Percentiles rank a stretch among this genome's conserved stretches.
These are phyloP conservation scores for Agrypnus murinus DNA, from an alignment of 2,888 invertebrate species.

Conservation along the genomic window DNA sequence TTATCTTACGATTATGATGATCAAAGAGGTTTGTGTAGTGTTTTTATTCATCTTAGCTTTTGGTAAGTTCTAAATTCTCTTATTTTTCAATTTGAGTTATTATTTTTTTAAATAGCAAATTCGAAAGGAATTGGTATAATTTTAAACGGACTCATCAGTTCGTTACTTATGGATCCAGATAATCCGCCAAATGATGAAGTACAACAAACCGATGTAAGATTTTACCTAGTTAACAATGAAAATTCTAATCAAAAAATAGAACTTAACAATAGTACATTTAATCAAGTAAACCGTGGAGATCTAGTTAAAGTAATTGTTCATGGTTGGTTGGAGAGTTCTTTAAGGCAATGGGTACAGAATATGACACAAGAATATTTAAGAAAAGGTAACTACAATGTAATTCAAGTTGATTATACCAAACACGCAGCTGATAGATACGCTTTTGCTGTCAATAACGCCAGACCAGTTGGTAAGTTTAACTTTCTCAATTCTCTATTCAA, in stretches of 20 bases:
- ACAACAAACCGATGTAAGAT: not conserved
- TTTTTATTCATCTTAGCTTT: no score
- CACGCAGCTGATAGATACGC: slow-evolving; percentile 8
- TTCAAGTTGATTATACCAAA: slow-evolving; percentile 72
- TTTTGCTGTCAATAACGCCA: slow-evolving; percentile 10
- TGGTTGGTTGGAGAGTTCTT: slow-evolving; percentile 70
- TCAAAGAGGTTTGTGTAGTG: no score
- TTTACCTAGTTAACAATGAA: not conserved
- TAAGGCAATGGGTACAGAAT: slow-evolving; percentile 62
- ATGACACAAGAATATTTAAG: slow-evolving; percentile 69
- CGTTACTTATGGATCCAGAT: not conserved
- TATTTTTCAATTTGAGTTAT: no score
- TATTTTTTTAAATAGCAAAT: not conserved
- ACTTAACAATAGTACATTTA: not conserved
- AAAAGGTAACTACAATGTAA: slow-evolving; percentile 70
- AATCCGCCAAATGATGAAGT: not conserved
- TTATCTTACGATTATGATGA: no score
- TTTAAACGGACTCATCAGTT: not conserved
- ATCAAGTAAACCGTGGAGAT: not conserved
- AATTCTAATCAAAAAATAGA: not conserved
- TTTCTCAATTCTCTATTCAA: no score
- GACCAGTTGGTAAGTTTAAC: slow-evolving; percentile 58
- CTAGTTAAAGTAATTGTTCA: slow-evolving; percentile 68
- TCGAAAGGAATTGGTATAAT: not conserved
- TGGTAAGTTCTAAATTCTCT: no score